Base-by-base conservation (phyloP, 1,140 invertebrate species). In the Saccostrea glomerata region DNA sequence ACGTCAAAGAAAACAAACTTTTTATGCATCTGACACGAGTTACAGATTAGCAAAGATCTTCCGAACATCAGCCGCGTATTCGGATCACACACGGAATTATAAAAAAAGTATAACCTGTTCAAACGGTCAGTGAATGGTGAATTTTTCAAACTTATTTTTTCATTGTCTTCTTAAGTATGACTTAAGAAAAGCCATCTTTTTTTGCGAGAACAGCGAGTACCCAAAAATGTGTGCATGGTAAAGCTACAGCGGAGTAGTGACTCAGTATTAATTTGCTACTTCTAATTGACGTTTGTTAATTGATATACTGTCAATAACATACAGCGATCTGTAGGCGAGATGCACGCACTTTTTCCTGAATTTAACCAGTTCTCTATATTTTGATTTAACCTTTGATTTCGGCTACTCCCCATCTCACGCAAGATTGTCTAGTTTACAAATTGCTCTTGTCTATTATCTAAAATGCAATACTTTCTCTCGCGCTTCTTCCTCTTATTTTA, bases 1-100 rank as follows among this genome's bases (percentile, higher is more conserved):
- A 77, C 70, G 70, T 77, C 70, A 77, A 77, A 77, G 11, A 77
- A 77, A 77, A 15, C 12, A 25, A 77, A 36, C 25, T 36, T 30
- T 36, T 77, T 36, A 30, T 30, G 70, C 25, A 77, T 36, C 70
- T 77, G 70, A 77, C 70, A 77, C 70, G 70, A 77, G 70, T 77
- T 77, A 15, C 13, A 77, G 70, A 77, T 77, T 77, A 77, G 70
- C 17, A 77, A 77, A 36, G 25, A 36, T 36, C 30, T 77, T 36
- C 30, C 30, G n/a, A 63, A 63, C n/a, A 63, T n/a, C 58, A 63
- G 17, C 15, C 15, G 12, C 13, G 25, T 36, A 25, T 77, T 77
- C 70, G 23, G 70, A 77, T 77, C 70, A 77, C 70, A 30, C 23
- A 25, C 70, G 13, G 20, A 66, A 66, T 5, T 6, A 47, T 6